A percentile compares a stretch with the other conserved stretches of the same genome.
These are phyloP conservation scores for Luscinia megarhynchos DNA, from an alignment of 2,797 vertebrate genomes.

Conservation along the genomic window DNA sequence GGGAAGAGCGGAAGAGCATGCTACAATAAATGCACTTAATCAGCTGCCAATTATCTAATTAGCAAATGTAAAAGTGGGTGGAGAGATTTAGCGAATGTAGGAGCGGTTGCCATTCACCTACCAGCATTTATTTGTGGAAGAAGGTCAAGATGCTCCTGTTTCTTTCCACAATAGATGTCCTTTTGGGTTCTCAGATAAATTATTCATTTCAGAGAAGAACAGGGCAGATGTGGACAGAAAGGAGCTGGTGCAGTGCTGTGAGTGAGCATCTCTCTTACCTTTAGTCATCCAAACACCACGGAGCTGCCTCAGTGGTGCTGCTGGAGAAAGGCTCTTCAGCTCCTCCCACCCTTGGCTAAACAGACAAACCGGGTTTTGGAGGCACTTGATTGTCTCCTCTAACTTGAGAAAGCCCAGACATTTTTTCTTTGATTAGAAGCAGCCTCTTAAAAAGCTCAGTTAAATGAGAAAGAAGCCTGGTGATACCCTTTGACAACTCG, in stretches of 20 bases:
- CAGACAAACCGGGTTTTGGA: background rate
- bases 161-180: background rate
- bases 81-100: background rate
- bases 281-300: background rate
- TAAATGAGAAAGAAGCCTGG: background rate
- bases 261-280: background rate
- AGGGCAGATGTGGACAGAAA: background rate
- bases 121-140: background rate
- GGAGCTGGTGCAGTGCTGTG: background rate
- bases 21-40: background rate
- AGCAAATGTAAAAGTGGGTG: background rate
- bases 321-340: background rate
- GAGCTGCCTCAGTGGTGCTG: background rate
- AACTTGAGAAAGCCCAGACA: background rate
- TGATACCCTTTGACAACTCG: background rate
- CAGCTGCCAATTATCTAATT: background rate
- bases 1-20: background rate
- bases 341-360: background rate
- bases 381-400: background rate
- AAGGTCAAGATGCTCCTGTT: background rate
- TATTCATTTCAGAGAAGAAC: background rate
- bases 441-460: background rate
- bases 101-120: fast-evolving
- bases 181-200: background rate
- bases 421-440: background rate